A percentile compares a stretch with the other conserved stretches of the same genome.
Evolutionary conservation across 2,888 invertebrate species (phyloP).

Genomic region (Chymomyza procnemis): DNA sequence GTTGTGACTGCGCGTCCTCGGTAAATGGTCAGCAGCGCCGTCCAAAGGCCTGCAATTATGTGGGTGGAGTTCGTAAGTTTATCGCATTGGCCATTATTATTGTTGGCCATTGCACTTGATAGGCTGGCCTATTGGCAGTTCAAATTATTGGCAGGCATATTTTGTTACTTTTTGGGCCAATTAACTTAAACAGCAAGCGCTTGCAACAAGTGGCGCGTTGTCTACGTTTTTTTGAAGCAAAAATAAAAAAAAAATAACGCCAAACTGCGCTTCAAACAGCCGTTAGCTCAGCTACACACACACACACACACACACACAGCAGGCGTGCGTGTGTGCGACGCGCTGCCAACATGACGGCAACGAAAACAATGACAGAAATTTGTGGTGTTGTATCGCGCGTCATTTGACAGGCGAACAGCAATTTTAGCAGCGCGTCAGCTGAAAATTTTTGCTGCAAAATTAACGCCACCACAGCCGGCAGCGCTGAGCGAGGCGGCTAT

Average conservation of each 20-base stretch:
- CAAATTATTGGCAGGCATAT: conserved; percentile 43
- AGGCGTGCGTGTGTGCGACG: conserved; percentile 9
- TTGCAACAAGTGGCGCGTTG: conserved; percentile 10
- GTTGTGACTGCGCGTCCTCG: neutral
- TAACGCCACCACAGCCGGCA: conserved; percentile 6
- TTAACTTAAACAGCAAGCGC: neutral
- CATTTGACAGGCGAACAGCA: conserved; percentile 75
- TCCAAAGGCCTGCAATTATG: conserved; percentile 47
- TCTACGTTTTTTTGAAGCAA: neutral
- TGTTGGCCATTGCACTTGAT: conserved; percentile 44
- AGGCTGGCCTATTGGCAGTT: conserved; percentile 61
- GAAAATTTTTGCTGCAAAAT: conserved; percentile 26
- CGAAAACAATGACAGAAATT: conserved; percentile 43
- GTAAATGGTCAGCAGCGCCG: conserved; percentile 46
- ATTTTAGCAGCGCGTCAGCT: conserved; percentile 41
- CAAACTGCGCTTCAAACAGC: conserved; percentile 21
- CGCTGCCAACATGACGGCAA: conserved; percentile 25
- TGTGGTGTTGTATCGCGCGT: conserved; percentile 77
- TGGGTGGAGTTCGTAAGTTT: conserved; percentile 73
- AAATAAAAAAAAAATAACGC: neutral
- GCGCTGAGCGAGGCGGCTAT: conserved; percentile 22
- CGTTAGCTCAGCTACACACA: conserved; percentile 37
- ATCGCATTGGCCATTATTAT: conserved; percentile 70
- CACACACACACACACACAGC: conserved; percentile 23
- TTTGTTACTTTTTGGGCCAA: neutral